phyloP scores from a whole-genome alignment of 2,797 vertebrate species.

The Hozukius guyotensis region DNA sequence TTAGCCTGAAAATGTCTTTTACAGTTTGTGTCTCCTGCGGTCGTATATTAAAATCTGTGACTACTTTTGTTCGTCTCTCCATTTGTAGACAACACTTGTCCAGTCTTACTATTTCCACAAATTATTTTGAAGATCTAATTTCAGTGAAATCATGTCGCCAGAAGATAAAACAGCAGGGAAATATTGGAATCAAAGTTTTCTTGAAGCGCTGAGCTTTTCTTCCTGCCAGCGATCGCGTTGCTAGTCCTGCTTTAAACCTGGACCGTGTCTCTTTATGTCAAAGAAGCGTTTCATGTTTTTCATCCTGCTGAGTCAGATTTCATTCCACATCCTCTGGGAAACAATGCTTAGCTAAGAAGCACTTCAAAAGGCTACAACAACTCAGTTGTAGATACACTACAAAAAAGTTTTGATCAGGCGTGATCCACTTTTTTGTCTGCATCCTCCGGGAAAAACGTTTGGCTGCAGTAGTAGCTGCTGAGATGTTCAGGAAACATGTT shows the following conservation, averaged over 20 bases:
- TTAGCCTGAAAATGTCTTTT: not conserved
- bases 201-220: not conserved
- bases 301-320: slow-evolving; percentile 38
- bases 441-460: slow-evolving; percentile 20
- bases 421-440: slow-evolving; percentile 51
- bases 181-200: slow-evolving; percentile 26
- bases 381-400: slow-evolving; percentile 6
- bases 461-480: not conserved
- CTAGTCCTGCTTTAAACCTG: slow-evolving; percentile 33
- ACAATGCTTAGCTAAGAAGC: slow-evolving; percentile 28
- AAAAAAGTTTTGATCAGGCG: slow-evolving; percentile 56
- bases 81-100: not conserved
- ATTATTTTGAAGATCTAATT: not conserved
- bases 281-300: slow-evolving; percentile 49
- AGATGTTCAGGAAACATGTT: slow-evolving; percentile 25
- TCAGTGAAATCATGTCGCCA: not conserved
- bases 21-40: not conserved
- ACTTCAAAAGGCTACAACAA: slow-evolving; percentile 52
- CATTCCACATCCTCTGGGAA: slow-evolving; percentile 43
- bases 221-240: slow-evolving; percentile 19
- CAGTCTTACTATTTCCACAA: not conserved
- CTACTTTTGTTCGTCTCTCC: not conserved
- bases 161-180: slow-evolving; percentile 3
- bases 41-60: not conserved
- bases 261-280: slow-evolving; percentile 30